A percentile compares a stretch with the other conserved stretches of the same genome.
Conservation (phyloP, 2,797 vertebrate genomes). For the Bradypodion ventrale region DNA sequence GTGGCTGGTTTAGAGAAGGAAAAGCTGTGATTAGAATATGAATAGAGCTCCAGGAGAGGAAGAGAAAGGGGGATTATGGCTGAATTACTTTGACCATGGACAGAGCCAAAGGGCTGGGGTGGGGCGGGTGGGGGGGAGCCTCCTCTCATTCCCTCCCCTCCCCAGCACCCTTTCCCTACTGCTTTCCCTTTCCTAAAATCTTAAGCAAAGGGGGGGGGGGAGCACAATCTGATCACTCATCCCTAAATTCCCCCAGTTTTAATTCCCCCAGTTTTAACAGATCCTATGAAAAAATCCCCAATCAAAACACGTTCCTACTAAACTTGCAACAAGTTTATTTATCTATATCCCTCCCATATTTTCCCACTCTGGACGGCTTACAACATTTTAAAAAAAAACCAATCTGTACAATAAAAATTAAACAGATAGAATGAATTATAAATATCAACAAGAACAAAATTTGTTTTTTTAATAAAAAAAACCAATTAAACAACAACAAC, state of each 20-base stretch:
- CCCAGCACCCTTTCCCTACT: conserved; percentile 36
- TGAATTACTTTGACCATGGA: conserved; percentile 94
- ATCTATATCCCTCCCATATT: too few relatives aligned
- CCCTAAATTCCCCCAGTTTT: not conserved
- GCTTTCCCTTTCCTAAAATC: not conserved
- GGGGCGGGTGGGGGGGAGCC: conserved; percentile 29
- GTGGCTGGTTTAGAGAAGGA: conserved; percentile 94
- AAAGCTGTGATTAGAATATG: conserved; percentile 99
- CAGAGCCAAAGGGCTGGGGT: conserved; percentile 82
- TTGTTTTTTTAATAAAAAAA: too few relatives aligned
- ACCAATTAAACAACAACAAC: too few relatives aligned
- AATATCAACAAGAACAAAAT: too few relatives aligned
- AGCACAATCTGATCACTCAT: not conserved
- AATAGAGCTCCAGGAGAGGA: conserved; percentile 95
- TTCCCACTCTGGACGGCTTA: too few relatives aligned
- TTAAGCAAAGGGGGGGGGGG: not conserved
- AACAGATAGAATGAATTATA: too few relatives aligned
- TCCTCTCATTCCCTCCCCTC: conserved; percentile 55
- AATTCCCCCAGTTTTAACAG: too few relatives aligned
- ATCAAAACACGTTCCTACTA: not conserved
- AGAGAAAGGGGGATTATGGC: conserved; percentile 94
- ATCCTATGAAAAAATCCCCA: not conserved
- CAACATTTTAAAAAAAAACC: too few relatives aligned
- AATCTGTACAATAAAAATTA: too few relatives aligned
- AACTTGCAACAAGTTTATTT: not conserved